Evolutionary conservation across 2,797 vertebrate species (phyloP), one percentile per base, ranked within the genome.

Genomic region (Pseudochirops corinnae): DNA sequence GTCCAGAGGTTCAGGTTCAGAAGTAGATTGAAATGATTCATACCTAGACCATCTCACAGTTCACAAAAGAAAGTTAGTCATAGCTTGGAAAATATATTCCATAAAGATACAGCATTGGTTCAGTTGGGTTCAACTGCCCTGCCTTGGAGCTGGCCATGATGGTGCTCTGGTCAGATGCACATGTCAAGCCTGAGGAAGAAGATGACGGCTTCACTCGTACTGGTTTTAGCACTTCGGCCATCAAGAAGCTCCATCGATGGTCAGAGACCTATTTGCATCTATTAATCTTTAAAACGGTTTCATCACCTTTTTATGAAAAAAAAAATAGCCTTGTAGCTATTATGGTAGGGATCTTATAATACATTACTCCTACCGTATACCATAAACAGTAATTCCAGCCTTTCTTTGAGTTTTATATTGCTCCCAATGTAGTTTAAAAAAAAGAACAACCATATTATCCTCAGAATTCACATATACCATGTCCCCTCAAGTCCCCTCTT

Each of bases 91-190:
- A 46, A 87, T 1, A 87, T 46, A 87, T 50, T 26, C 39, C 26
- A 11, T 21, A 26, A 46, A 46, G 39, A 26, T 46, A 24, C 21
- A 26, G 21, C 56, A 4, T 3, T 31, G 60, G 53, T 93, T 91
- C 13, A 0, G 14, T 28, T 12, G 0, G 16, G 12, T 53, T 11
- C 55, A 31, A 0, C 39, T 0, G n/a, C 1, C 0, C 24, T 52
- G 52, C 14, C 28, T 52, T 46, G 0, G 16, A 57, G 16, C 29
- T 52, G 31, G 13, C 2, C 60, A 5, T 31, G 58, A 2, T 39
- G 6, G 62, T 21, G 46, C 11, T 33, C 74, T 93, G 90, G 39
- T 39, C 74, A 53, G 91, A 28, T 21, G n/a, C 31, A 50, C 50
- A 67, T 87, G 18, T 21, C 0, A 92, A 91, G 92, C 9, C 52